These are phyloP conservation scores for Strix uralensis DNA, from an alignment of 2,113 vertebrate genomes.

Conservation along the genomic window DNA sequence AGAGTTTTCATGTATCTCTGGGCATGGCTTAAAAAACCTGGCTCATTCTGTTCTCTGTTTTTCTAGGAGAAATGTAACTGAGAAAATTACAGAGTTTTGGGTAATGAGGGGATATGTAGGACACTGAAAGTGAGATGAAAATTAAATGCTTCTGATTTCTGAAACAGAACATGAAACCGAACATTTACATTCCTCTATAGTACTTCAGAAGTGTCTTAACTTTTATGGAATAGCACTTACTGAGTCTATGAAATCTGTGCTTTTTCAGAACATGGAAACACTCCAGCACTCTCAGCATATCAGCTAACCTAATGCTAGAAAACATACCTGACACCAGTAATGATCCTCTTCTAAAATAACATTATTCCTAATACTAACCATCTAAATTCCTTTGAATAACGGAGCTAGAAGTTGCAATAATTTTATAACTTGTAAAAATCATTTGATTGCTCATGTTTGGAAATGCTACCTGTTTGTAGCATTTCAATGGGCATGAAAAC, in stretches of 20 bases:
- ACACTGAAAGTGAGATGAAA: background rate
- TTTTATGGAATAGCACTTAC: background rate
- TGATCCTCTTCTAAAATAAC: background rate
- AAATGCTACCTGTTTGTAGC: background rate
- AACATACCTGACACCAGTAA: background rate
- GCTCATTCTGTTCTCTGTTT: background rate
- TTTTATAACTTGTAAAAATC: background rate
- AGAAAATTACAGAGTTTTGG: background rate
- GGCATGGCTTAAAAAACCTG: background rate
- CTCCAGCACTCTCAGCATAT: background rate
- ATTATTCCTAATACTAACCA: background rate
- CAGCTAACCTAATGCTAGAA: background rate
- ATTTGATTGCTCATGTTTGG: background rate
- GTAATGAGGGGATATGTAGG: background rate
- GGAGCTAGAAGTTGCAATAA: background rate
- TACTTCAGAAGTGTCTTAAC: background rate
- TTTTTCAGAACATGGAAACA: background rate
- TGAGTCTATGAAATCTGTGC: background rate
- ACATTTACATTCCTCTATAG: background rate
- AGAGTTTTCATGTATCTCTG: background rate
- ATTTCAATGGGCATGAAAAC: background rate
- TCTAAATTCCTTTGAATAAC: background rate
- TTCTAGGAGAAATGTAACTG: background rate
- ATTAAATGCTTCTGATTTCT: slow-evolving; percentile 5
- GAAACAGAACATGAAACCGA: background rate